These are phyloP conservation scores for Anthoscopus minutus DNA, from an alignment of 2,113 vertebrate species.

Conservation along the genomic window DNA sequence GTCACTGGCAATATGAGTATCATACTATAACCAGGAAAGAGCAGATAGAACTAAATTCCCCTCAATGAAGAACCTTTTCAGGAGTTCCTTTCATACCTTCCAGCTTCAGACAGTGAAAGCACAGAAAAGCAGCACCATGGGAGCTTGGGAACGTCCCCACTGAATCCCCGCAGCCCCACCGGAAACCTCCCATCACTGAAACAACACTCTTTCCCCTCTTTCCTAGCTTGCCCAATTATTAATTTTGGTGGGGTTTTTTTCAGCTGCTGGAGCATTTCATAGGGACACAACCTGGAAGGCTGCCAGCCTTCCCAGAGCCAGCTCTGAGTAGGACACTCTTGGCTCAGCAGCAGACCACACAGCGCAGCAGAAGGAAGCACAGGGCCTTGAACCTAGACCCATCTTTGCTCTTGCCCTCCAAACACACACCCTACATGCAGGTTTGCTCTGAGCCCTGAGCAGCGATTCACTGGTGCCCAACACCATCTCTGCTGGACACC, in stretches of 20 bases:
- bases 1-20: neutral
- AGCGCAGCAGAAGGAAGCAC: conserved; percentile 13
- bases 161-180: neutral
- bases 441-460: neutral
- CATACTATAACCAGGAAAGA: neutral
- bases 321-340: conserved; percentile 21
- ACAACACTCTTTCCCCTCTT: neutral
- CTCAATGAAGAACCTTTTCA: neutral
- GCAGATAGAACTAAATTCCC: neutral
- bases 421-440: neutral
- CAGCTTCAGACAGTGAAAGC: neutral
- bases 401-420: neutral
- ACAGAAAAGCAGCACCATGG: neutral
- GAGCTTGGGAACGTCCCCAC: neutral
- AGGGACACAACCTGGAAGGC: neutral
- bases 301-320: conserved; percentile 36
- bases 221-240: neutral
- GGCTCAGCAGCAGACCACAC: conserved; percentile 41
- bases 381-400: neutral
- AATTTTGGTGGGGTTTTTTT: neutral
- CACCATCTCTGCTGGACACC: neutral
- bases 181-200: neutral
- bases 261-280: neutral
- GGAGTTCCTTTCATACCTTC: neutral
- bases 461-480: neutral